These are phyloP conservation scores for Gorilla gorilla DNA, from an alignment of 2,113 vertebrate genomes.

Conservation along the genomic window DNA sequence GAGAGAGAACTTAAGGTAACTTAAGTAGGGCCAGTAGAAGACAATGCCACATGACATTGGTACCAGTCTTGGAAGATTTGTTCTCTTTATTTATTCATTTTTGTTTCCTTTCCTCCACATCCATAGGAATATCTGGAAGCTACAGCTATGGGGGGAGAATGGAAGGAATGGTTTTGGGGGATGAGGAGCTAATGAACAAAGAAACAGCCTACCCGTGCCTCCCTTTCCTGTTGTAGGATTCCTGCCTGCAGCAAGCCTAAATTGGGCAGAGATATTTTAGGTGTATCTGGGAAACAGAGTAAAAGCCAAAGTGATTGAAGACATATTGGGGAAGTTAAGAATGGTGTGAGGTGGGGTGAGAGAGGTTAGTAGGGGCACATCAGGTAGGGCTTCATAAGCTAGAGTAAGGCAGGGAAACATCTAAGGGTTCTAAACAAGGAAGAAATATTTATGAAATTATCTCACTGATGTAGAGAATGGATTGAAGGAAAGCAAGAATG, in stretches of 20 bases:
- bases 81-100: not conserved
- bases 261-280: not conserved
- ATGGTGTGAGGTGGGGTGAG: not conserved
- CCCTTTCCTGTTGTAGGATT: not conserved
- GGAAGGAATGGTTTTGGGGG: not conserved
- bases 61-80: not conserved
- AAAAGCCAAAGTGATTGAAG: not conserved
- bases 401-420: not conserved
- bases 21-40: not conserved
- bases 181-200: not conserved
- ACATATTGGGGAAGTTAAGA: not conserved
- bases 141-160: not conserved
- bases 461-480: not conserved
- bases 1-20: not conserved
- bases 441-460: not conserved
- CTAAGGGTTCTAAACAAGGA: not conserved
- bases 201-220: fast-evolving
- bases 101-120: not conserved
- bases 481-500: not conserved
- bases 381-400: not conserved
- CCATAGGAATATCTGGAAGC: not conserved
- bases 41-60: not conserved
- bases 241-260: not conserved
- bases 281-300: not conserved
- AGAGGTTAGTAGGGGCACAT: not conserved